Percentiles rank a stretch among this genome's conserved stretches.
Evolutionary conservation across 1,140 invertebrate genomes (phyloP).

Genomic region (Sycophaga agraensis): DNA sequence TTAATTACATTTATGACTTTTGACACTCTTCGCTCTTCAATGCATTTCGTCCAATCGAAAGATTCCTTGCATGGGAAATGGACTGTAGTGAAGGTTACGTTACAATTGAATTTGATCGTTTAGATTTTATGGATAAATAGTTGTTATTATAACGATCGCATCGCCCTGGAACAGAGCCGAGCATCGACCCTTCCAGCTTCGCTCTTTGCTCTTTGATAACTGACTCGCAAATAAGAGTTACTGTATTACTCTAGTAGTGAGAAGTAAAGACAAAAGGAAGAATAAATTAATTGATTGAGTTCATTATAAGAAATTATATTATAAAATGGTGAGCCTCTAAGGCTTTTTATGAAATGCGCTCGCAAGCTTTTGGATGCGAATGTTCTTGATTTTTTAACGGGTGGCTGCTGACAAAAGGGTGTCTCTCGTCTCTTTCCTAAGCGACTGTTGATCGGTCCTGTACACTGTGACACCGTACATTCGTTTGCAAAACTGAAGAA

Average conservation of each 20-base stretch:
- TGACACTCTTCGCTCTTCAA: background rate
- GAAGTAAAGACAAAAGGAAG: conserved; percentile 17
- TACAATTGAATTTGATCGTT: conserved; percentile 60
- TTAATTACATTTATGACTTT: conserved; percentile 14
- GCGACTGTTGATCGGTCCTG: conserved; percentile 32
- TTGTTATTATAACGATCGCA: conserved; percentile 54
- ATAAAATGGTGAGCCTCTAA: conserved; percentile 18
- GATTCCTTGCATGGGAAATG: conserved; percentile 36
- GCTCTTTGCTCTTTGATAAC: conserved; percentile 28
- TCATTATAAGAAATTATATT: conserved; percentile 30
- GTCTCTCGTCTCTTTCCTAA: conserved; percentile 32
- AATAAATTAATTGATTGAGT: conserved; percentile 30
- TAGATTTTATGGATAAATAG: conserved; percentile 58
- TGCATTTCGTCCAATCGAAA: conserved; percentile 3
- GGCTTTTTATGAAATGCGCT: conserved; percentile 22
- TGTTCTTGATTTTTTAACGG: conserved; percentile 22
- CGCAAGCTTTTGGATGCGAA: conserved; percentile 5
- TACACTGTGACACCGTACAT: conserved; percentile 29
- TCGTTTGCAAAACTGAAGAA: conserved; percentile 29
- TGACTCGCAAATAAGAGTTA: conserved; percentile 11
- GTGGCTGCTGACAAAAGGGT: conserved; percentile 31
- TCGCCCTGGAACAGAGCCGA: conserved; percentile 43
- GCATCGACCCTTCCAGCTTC: conserved; percentile 38
- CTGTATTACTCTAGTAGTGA: conserved; percentile 8
- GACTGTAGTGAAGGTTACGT: conserved; percentile 50